These are phyloP conservation scores for Idaea dimidiata DNA, from an alignment of 2,888 invertebrate genomes.

Conservation along the genomic window DNA sequence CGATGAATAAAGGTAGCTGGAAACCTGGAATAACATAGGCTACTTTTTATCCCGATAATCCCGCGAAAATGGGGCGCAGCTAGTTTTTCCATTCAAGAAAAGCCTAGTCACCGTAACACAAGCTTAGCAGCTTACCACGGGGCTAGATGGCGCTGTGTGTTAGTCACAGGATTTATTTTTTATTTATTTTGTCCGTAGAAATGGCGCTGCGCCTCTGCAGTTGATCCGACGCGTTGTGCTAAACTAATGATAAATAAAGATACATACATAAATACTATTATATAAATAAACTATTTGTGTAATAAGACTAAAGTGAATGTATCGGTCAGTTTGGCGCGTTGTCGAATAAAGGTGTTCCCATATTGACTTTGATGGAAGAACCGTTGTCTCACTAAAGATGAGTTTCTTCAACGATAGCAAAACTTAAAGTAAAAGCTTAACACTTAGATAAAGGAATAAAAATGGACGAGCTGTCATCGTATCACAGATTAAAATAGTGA, in stretches of 20 bases:
- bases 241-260: constrained; percentile 27
- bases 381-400: not conserved
- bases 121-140: too few species aligned
- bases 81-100: too few species aligned
- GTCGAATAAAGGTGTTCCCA: constrained; percentile 42
- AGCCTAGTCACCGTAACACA: too few species aligned
- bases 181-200: constrained; percentile 41
- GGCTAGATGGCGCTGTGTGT: too few species aligned
- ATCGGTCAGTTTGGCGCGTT: constrained; percentile 55
- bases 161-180: too few species aligned
- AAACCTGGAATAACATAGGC: too few species aligned
- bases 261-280: not conserved
- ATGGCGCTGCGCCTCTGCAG: constrained; percentile 52
- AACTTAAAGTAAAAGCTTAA: not conserved
- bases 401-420: not conserved
- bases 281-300: constrained; percentile 8
- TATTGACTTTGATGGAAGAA: not conserved
- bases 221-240: constrained; percentile 40
- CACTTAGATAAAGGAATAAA: too few species aligned
- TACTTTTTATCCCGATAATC: too few species aligned
- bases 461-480: too few species aligned
- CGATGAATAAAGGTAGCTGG: too few species aligned
- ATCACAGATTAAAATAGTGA: too few species aligned
- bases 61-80: too few species aligned
- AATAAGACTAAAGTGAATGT: not conserved